A percentile compares a stretch with the other conserved stretches of the same genome.
Evolutionary conservation across 1,140 invertebrate species (phyloP).

Genomic region (Monomorium pharaonis): DNA sequence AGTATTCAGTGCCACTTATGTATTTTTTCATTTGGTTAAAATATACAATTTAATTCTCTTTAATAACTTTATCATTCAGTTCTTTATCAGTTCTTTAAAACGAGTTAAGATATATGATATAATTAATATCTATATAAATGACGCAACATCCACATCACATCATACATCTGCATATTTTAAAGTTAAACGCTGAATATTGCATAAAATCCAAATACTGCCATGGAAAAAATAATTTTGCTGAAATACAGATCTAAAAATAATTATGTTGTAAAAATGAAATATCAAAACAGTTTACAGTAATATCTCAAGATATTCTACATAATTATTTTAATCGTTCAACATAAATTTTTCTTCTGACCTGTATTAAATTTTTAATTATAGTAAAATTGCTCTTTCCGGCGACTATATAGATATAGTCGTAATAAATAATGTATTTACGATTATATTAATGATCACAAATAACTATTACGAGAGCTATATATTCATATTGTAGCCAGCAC

Average conservation of each 20-base stretch:
- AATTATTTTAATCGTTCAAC: too few relatives aligned
- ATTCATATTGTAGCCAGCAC: slow-evolving; percentile 84
- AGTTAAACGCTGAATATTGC: neutral
- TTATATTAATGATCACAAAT: neutral
- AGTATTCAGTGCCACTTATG: neutral
- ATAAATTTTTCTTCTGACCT: too few relatives aligned
- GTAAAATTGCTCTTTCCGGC: too few relatives aligned
- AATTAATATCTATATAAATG: slow-evolving; percentile 8
- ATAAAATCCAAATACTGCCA: slow-evolving; percentile 4
- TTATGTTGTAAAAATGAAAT: too few relatives aligned
- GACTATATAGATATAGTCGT: neutral
- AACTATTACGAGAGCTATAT: slow-evolving; percentile 79
- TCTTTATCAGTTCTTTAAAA: slow-evolving; percentile 56
- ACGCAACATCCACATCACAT: neutral
- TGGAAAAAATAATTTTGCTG: too few relatives aligned
- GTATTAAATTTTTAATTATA: too few relatives aligned
- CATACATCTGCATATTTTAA: neutral
- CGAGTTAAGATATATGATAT: slow-evolving; percentile 24
- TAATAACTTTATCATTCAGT: neutral
- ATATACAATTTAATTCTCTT: neutral
- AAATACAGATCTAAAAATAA: too few relatives aligned
- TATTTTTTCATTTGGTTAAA: neutral
- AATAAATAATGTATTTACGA: slow-evolving; percentile 25
- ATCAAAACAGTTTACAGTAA: too few relatives aligned
- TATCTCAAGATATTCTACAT: too few relatives aligned